phyloP scores from a whole-genome alignment of 2,113 vertebrate species.

The Piaya cayana region DNA sequence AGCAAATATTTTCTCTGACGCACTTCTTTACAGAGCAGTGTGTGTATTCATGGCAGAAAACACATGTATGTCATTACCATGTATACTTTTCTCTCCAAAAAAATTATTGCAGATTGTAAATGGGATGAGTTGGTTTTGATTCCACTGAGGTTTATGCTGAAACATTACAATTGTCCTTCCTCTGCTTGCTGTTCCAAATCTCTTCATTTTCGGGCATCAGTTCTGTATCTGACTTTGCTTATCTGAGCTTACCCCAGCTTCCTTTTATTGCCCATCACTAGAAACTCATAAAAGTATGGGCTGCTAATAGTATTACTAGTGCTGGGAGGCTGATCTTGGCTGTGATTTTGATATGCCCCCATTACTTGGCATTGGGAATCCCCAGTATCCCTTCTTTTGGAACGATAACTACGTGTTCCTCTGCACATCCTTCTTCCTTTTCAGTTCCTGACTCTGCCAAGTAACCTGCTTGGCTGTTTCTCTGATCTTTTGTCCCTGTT shows the following conservation, averaged over 20 bases:
- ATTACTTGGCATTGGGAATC: background rate
- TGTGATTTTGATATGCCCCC: background rate
- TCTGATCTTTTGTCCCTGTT: background rate
- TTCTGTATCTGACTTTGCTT: background rate
- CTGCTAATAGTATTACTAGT: background rate
- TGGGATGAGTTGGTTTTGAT: background rate
- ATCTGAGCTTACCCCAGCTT: background rate
- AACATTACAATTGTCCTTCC: background rate
- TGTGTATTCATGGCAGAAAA: background rate
- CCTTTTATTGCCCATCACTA: background rate
- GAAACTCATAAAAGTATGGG: background rate
- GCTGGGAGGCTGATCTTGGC: background rate
- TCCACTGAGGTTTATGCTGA: background rate
- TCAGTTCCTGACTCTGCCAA: background rate
- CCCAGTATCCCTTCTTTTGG: background rate
- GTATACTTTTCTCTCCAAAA: background rate
- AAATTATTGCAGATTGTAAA: background rate
- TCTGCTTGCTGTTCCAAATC: background rate
- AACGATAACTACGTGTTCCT: background rate
- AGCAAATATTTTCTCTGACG: background rate
- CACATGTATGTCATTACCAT: fast-evolving
- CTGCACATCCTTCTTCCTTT: background rate
- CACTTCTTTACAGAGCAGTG: background rate
- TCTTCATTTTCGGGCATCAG: fast-evolving
- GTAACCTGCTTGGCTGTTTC: background rate